Evolutionary conservation across 2,113 vertebrate species (phyloP).

Genomic region (Sisor rabdophorus): DNA sequence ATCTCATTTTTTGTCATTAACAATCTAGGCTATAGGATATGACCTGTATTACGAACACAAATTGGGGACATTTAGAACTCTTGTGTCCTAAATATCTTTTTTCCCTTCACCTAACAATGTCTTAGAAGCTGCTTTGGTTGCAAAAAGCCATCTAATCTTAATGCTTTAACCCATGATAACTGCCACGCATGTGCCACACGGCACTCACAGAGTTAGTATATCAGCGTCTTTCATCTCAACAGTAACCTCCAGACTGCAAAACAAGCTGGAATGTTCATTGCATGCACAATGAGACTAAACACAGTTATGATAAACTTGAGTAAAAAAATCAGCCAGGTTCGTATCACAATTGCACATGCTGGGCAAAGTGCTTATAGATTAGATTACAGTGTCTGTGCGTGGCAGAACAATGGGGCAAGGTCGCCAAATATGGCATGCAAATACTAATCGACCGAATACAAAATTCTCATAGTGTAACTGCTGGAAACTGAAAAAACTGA

Average conservation of each 20-base stretch:
- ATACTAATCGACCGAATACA: not conserved
- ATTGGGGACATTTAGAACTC: not conserved
- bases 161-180: constrained; percentile 16
- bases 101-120: too few species aligned
- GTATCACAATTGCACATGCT: constrained; percentile 6
- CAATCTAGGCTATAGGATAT: not conserved
- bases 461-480: constrained; percentile 12
- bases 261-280: constrained; percentile 4
- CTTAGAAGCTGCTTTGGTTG: not conserved
- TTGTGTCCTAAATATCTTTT: not conserved
- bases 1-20: not conserved
- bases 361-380: constrained; percentile 37
- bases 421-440: constrained; percentile 35
- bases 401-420: constrained; percentile 30
- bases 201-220: constrained; percentile 3
- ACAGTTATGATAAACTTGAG: constrained; percentile 14
- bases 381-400: constrained; percentile 18
- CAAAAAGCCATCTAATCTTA: not conserved
- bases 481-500: not conserved
- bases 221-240: constrained; percentile 12
- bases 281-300: not conserved
- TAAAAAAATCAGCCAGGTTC: not conserved
- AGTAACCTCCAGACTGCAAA: constrained; percentile 5
- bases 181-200: not conserved
- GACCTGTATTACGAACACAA: not conserved